These are phyloP conservation scores for Micropterix aruncella DNA, from an alignment of 2,888 invertebrate genomes.

Conservation along the genomic window DNA sequence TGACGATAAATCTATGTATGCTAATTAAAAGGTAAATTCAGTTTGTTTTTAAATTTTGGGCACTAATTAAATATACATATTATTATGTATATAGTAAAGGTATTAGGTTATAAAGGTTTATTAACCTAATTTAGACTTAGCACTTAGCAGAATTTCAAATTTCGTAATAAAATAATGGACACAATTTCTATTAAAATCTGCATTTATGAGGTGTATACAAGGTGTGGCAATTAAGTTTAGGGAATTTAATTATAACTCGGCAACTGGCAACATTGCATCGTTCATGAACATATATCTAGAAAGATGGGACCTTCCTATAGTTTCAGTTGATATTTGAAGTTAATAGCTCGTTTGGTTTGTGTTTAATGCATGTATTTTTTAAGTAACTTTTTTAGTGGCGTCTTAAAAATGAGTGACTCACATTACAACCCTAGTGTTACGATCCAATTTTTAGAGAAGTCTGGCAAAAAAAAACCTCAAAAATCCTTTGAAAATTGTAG, in stretches of 20 bases:
- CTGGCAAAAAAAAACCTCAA: background rate
- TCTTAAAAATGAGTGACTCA: background rate
- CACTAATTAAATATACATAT: no score
- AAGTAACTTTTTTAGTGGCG: conserved; percentile 1
- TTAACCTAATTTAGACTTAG: no score
- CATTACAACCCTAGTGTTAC: background rate
- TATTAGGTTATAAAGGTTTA: no score
- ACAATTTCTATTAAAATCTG: no score
- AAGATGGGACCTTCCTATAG: background rate
- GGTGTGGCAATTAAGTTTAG: background rate
- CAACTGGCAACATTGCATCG: background rate
- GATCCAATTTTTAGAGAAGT: background rate
- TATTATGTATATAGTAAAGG: no score
- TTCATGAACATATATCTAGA: background rate
- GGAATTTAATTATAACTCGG: conserved; percentile 1
- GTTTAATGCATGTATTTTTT: background rate
- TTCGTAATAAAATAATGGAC: no score
- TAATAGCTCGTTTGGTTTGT: background rate
- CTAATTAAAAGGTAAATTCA: no score
- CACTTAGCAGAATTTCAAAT: no score
- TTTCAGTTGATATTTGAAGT: background rate
- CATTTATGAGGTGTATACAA: no score
- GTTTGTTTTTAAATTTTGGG: no score
- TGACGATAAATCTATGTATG: no score
- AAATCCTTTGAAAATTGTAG: background rate